Evolutionary conservation across 2,113 vertebrate species (phyloP), one percentile per base, ranked within the genome.

Genomic region (Fregata magnificens): DNA sequence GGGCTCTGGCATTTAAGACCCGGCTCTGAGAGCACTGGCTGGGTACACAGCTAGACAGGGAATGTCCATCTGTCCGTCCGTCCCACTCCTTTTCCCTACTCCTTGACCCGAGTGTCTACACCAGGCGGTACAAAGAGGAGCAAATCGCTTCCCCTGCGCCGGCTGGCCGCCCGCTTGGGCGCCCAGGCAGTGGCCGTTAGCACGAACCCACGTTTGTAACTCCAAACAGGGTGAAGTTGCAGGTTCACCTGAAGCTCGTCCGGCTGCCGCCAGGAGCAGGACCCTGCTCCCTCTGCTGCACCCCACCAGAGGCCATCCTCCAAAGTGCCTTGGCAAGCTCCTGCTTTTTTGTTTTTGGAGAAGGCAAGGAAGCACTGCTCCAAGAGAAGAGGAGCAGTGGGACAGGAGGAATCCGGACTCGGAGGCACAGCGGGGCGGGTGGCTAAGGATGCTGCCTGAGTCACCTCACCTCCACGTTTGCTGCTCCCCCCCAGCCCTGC

Each of bases 151-250:
- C 16, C 61, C 24, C 29, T 22, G 50, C 19, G 55, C 42, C 6
- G 3, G 55, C 42, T 5, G 3, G n/a, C 0, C 0, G 1, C 44
- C 24, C 14, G 3, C 10, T 11, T 34, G 24, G 29, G 16, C 3
- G 1, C n/a, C 47, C 25, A 5, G 1, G 2, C 1, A 1, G 26
- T 17, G 53, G 14, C 19, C 31, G 26, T 56, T 13, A 66, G 21
- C 20, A 73, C 0, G 0, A 71, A 44, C 19, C 20, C 28, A 29
- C 0, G 1, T 49, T 83, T 2, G 0, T 25, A 38, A 52, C 16
- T 25, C 59, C 67, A 34, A 8, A 4, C 0, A 0, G 20, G 28
- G 6, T 72, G 52, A 72, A 1, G 1, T 0, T 80, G 20, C 0
- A 2, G 28, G 8, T 18, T 52, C 42, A 62, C 22, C 16, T 16